Evolutionary conservation across 2,888 invertebrate species (phyloP).

Genomic region (Chaitophorus viminalis): DNA sequence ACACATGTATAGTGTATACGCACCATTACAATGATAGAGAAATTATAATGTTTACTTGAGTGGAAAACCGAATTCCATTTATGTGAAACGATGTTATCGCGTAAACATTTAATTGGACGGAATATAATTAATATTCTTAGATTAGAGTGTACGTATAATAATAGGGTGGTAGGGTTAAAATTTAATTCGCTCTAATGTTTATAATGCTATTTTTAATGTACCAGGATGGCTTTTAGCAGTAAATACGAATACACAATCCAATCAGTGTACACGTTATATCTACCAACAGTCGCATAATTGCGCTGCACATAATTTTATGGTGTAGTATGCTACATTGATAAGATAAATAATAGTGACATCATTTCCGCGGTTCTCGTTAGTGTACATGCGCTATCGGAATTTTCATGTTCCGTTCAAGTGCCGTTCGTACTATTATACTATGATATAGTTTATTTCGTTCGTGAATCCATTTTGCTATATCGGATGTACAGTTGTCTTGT

Average conservation of each 20-base stretch:
- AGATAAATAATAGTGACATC: too few species aligned
- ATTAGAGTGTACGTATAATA: neutral
- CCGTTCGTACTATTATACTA: too few species aligned
- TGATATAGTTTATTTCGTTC: too few species aligned
- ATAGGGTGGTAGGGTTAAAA: neutral
- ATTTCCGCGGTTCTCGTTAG: too few species aligned
- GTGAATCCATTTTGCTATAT: too few species aligned
- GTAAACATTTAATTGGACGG: conserved; percentile 15
- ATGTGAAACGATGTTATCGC: neutral
- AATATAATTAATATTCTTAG: neutral
- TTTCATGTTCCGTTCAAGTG: too few species aligned
- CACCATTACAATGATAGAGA: neutral
- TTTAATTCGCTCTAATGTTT: neutral
- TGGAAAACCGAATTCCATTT: conserved; percentile 27
- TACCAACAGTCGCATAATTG: too few species aligned
- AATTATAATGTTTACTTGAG: conserved; percentile 14
- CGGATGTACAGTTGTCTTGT: too few species aligned
- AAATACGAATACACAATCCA: neutral
- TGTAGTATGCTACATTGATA: too few species aligned
- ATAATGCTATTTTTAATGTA: neutral
- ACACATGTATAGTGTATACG: neutral
- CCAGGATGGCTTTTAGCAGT: neutral
- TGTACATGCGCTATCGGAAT: too few species aligned
- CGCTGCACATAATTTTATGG: too few species aligned
- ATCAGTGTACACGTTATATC: too few species aligned